Percentiles rank a stretch among this genome's conserved stretches.
phyloP scores from a whole-genome alignment of 2,113 vertebrate genomes.

The Megaceryle torquata region DNA sequence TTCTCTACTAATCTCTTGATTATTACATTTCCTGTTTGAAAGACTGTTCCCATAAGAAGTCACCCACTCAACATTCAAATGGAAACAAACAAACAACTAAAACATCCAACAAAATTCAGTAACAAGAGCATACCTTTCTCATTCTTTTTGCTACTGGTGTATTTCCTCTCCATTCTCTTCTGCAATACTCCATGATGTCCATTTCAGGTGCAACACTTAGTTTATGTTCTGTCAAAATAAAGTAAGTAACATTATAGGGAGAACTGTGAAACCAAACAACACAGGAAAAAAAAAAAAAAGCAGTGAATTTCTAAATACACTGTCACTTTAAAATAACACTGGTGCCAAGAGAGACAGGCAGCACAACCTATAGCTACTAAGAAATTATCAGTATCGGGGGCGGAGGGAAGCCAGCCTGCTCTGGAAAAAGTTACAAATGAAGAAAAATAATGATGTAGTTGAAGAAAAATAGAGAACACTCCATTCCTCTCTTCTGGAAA shows the following conservation, averaged over 20 bases:
- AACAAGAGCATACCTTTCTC: conserved; percentile 78
- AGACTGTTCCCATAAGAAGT: background rate
- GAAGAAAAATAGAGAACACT: background rate
- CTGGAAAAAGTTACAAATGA: background rate
- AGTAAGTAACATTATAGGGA: background rate
- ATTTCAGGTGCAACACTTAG: conserved; percentile 83
- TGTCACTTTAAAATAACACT: background rate
- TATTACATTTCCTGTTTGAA: background rate
- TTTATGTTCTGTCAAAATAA: conserved; percentile 67
- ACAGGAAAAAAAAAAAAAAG: background rate
- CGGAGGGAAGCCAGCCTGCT: background rate
- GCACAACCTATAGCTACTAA: background rate
- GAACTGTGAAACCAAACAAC: background rate
- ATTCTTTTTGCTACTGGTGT: conserved; percentile 88
- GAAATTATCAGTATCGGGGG: background rate
- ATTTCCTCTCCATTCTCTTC: conserved; percentile 90
- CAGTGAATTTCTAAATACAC: background rate
- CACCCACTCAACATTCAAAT: background rate
- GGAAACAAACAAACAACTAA: background rate
- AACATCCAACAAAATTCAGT: background rate
- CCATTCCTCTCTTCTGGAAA: background rate
- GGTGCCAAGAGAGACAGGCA: background rate
- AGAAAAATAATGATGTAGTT: background rate
- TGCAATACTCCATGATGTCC: conserved; percentile 88
- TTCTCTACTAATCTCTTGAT: background rate